Evolutionary conservation across 2,888 invertebrate species (phyloP).

Genomic region (Saturnia pavonia): DNA sequence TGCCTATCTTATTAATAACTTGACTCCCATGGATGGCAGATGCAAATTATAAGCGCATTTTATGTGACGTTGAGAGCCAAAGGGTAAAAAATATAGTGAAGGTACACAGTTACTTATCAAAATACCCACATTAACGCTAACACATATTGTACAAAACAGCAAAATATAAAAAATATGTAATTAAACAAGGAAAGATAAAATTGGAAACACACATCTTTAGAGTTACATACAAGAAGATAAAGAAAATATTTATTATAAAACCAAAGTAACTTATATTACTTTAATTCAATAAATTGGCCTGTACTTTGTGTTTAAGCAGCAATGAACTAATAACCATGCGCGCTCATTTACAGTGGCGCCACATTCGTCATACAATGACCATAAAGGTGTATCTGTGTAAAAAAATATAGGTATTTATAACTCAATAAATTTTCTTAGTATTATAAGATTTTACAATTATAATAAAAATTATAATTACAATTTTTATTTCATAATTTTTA

Average conservation of each 20-base stretch:
- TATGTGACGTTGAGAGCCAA: too few relatives aligned
- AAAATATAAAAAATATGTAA: too few relatives aligned
- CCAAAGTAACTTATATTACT: background rate
- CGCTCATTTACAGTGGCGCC: background rate
- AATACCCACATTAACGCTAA: too few relatives aligned
- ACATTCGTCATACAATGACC: background rate
- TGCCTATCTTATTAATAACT: too few relatives aligned
- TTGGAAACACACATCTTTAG: too few relatives aligned
- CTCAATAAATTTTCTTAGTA: background rate
- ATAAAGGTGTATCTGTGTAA: background rate
- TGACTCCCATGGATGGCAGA: too few relatives aligned
- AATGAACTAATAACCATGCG: background rate
- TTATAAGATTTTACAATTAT: background rate
- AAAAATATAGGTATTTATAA: background rate
- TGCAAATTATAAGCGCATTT: too few relatives aligned
- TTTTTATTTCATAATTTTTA: background rate
- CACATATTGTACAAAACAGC: too few relatives aligned
- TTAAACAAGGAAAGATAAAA: too few relatives aligned
- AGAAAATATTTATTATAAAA: background rate
- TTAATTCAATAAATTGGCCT: background rate
- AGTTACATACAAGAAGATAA: slow-evolving; percentile 15
- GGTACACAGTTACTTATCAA: too few relatives aligned
- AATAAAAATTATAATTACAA: background rate
- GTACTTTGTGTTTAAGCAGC: background rate
- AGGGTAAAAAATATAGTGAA: too few relatives aligned